Conservation (phyloP, 2,113 vertebrate species). For the Cnemophilus loriae region DNA sequence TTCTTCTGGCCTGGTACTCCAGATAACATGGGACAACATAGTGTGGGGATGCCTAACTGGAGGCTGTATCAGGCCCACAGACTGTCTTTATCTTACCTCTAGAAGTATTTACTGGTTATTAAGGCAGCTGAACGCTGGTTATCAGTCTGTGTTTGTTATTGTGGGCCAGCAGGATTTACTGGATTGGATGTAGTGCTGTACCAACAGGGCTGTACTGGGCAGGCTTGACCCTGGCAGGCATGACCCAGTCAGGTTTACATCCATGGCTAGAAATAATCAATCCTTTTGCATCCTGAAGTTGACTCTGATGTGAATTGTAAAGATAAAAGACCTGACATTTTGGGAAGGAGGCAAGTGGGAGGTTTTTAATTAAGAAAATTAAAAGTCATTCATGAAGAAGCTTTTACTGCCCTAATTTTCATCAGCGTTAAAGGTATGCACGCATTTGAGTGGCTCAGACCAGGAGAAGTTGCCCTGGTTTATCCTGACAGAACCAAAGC, state of each 20-base stretch:
- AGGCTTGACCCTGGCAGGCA: background rate
- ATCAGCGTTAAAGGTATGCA: accelerated
- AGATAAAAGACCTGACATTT: background rate
- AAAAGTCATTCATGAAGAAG: background rate
- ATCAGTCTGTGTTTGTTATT: background rate
- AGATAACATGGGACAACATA: background rate
- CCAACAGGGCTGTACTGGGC: background rate
- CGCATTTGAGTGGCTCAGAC: background rate
- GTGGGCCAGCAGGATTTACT: background rate
- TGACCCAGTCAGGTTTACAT: background rate
- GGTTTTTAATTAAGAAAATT: background rate
- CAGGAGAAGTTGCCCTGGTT: background rate
- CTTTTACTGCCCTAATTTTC: background rate
- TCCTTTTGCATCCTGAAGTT: background rate
- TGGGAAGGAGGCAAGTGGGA: background rate
- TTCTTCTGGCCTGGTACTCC: background rate
- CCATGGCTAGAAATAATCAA: background rate
- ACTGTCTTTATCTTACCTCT: background rate
- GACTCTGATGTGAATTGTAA: background rate
- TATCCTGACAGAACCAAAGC: background rate
- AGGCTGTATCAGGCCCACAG: background rate
- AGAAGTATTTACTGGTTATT: background rate
- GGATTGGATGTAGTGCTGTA: background rate
- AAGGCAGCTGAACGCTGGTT: background rate
- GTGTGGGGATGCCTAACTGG: background rate